phyloP scores from a whole-genome alignment of 2,113 vertebrate species.

The Lonchura striata region DNA sequence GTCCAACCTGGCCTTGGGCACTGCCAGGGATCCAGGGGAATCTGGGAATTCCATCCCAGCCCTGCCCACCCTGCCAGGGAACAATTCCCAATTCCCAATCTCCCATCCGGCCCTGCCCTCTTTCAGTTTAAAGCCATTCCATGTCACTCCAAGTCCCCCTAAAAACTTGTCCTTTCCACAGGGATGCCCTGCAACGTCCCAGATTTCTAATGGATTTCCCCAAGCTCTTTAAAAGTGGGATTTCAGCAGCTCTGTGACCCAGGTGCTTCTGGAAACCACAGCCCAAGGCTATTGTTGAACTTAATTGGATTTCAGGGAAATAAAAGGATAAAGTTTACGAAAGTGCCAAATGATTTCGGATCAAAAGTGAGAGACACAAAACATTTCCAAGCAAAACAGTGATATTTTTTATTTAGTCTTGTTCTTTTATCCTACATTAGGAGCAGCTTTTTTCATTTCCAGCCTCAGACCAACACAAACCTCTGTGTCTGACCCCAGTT shows the following conservation, averaged over 20 bases:
- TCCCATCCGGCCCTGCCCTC: background rate
- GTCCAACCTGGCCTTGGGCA: background rate
- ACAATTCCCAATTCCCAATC: background rate
- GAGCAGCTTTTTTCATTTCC: background rate
- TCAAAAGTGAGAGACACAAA: background rate
- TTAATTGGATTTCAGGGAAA: background rate
- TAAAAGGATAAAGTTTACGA: background rate
- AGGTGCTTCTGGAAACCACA: background rate
- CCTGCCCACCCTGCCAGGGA: background rate
- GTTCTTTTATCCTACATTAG: background rate
- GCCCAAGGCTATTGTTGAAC: background rate
- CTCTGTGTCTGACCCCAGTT: background rate
- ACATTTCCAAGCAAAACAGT: background rate
- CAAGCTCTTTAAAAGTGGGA: background rate
- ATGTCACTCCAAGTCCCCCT: background rate
- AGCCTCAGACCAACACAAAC: background rate
- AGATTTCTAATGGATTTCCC: background rate
- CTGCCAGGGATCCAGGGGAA: background rate
- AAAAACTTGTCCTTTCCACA: background rate
- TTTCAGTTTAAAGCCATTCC: background rate
- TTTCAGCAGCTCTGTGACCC: background rate
- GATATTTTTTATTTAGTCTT: slow-evolving; percentile 42
- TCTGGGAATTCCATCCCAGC: background rate
- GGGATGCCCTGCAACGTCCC: background rate
- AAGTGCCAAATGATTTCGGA: background rate